Evolutionary conservation across 2,797 vertebrate species (phyloP).

Genomic region (Phrynocephalus vlangalii): DNA sequence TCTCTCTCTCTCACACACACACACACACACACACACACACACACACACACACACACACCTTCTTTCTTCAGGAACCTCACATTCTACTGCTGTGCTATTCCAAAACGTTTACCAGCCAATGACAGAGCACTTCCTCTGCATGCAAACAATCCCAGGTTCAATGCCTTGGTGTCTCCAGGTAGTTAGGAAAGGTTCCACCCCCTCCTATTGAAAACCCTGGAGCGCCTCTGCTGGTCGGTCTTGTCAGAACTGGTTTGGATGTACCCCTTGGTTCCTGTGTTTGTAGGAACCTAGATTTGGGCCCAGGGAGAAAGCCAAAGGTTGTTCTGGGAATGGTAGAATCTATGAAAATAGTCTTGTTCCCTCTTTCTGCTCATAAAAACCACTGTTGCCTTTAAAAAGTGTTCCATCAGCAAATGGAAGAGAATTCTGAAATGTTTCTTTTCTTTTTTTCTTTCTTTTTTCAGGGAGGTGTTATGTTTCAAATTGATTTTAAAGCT

Average conservation of each 20-base stretch:
- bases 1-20: too few relatives aligned
- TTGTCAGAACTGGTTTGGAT: too few relatives aligned
- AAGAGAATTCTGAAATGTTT: background rate
- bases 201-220: too few relatives aligned
- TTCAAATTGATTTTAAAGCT: conserved; percentile 86
- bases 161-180: too few relatives aligned
- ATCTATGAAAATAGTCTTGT: background rate
- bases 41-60: background rate
- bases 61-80: background rate
- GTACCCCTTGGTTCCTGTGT: too few relatives aligned
- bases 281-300: background rate
- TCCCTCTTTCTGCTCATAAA: background rate
- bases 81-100: background rate
- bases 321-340: background rate
- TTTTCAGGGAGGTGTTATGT: conserved; percentile 85
- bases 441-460: conserved; percentile 41
- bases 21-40: too few relatives aligned
- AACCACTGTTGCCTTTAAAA: background rate
- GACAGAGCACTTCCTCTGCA: too few relatives aligned
- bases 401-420: background rate
- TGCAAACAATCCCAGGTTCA: too few relatives aligned
- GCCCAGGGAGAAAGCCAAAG: background rate
- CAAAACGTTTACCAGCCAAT: background rate
- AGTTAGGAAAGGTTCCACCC: too few relatives aligned
- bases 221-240: too few relatives aligned